Evolutionary conservation across 2,888 invertebrate species (phyloP), one percentile per base, ranked within the genome.

Genomic region (Drosophila cyrtoloma): DNA sequence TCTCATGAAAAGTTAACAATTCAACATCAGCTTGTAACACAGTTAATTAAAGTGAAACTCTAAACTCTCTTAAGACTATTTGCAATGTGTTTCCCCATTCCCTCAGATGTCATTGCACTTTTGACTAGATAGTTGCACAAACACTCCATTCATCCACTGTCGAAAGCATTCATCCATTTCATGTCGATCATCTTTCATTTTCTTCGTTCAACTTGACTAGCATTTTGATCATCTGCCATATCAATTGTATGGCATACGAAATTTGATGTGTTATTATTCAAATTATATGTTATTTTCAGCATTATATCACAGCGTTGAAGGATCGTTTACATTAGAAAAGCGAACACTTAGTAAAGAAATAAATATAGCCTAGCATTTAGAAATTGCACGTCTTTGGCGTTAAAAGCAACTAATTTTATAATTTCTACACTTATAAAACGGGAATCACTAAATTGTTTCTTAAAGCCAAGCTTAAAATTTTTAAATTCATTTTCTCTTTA

Each of bases 201-300:
- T 14, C 44, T 60, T 50, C 16, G 26, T 28, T 58, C 6, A n/a
- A 19, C 30, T 22, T 39, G 14, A 12, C 16, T 56, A 26, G 44
- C 55, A 65, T 50, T 76, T 68, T 53, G 33, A 39, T 32, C 26
- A 44, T 57, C 78, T 68, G 73, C 69, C 68, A 42, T 62, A 71
- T 80, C 69, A 73, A 86, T 91, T 84, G 70, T 81, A 67, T 77
- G 71, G 76, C 66, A 75, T 67, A 76, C 61, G 71, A 79, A 89
- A 87, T 89, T 89, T 75, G 77, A 79, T 77, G 73, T 73, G 77
- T 81, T 91, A 89, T 86, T 86, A 87, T 91, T 77, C 51, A 89
- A 91, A 86, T 86, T 71, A 82, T 87, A 91, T 91, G 82, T 77
- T 84, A 77, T 86, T 91, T 86, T 19, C 42, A 44, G 65, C 70